Evolutionary conservation across 2,113 vertebrate species (phyloP).

Genomic region (Dipodomys ordii): DNA sequence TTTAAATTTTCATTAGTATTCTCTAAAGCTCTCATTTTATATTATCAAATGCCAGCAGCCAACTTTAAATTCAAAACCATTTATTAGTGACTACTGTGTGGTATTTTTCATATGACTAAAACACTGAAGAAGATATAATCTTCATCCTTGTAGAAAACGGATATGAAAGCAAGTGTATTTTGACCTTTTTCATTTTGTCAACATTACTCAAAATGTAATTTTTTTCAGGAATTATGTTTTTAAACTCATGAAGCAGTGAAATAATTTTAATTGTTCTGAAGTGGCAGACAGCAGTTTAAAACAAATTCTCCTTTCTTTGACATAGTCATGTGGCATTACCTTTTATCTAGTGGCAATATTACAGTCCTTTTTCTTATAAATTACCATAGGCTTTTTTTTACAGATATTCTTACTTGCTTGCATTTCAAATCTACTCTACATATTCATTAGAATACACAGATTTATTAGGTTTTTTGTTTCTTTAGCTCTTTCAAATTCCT

Average conservation of each 20-base stretch:
- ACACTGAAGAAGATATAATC: background rate
- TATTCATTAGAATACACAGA: slow-evolving; percentile 67
- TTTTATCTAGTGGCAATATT: slow-evolving; percentile 71
- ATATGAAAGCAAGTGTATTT: slow-evolving; percentile 5
- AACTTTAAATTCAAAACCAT: slow-evolving; percentile 37
- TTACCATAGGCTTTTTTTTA: slow-evolving; percentile 76
- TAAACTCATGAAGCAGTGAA: slow-evolving; percentile 20
- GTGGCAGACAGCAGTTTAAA: background rate
- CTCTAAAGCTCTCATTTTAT: slow-evolving; percentile 18
- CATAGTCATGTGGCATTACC: slow-evolving; percentile 55
- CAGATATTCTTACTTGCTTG: slow-evolving; percentile 54
- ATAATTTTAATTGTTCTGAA: background rate
- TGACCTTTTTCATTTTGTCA: background rate
- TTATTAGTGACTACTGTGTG: background rate
- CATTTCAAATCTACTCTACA: slow-evolving; percentile 68
- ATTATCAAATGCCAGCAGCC: slow-evolving; percentile 27
- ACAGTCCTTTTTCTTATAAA: slow-evolving; percentile 74
- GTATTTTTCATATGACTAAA: background rate
- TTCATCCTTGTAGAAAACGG: background rate
- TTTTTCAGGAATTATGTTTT: slow-evolving; percentile 27
- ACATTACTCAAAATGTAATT: slow-evolving; percentile 36
- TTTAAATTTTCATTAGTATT: slow-evolving; percentile 49
- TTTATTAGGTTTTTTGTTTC: slow-evolving; percentile 61
- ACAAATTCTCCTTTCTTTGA: slow-evolving; percentile 28
- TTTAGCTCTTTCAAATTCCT: slow-evolving; percentile 69